Conservation (phyloP, 2,113 vertebrate genomes). For the Mobula birostris region DNA sequence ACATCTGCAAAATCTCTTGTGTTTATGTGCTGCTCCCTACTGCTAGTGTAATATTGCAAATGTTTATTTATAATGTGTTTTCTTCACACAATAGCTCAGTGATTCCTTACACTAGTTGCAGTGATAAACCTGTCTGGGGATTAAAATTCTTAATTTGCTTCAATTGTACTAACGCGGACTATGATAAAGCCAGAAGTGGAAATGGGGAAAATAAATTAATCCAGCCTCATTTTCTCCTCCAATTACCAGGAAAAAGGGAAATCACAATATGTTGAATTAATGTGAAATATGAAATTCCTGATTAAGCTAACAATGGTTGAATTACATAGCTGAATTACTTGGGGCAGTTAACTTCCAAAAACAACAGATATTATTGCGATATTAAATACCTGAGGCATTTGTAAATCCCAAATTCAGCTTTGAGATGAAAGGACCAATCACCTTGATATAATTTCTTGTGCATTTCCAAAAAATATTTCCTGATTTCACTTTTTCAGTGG, state of each 20-base stretch:
- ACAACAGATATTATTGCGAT: background rate
- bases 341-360: background rate
- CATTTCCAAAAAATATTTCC: too few relatives aligned
- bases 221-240: background rate
- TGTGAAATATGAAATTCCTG: background rate
- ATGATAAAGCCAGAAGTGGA: background rate
- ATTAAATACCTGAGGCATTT: background rate
- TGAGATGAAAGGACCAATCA: background rate
- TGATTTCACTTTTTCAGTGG: too few relatives aligned
- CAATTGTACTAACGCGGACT: background rate
- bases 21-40: background rate
- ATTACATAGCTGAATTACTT: background rate
- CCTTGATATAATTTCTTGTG: too few relatives aligned
- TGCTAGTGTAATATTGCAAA: background rate
- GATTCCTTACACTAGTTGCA: background rate
- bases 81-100: background rate
- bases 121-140: background rate
- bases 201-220: background rate
- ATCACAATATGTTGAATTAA: background rate
- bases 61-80: background rate
- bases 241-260: background rate
- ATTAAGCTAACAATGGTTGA: background rate
- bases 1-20: too few relatives aligned
- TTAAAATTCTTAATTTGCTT: background rate
- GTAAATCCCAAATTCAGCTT: background rate